Conservation (phyloP, 2,797 vertebrate species). For the Botia kubotai region DNA sequence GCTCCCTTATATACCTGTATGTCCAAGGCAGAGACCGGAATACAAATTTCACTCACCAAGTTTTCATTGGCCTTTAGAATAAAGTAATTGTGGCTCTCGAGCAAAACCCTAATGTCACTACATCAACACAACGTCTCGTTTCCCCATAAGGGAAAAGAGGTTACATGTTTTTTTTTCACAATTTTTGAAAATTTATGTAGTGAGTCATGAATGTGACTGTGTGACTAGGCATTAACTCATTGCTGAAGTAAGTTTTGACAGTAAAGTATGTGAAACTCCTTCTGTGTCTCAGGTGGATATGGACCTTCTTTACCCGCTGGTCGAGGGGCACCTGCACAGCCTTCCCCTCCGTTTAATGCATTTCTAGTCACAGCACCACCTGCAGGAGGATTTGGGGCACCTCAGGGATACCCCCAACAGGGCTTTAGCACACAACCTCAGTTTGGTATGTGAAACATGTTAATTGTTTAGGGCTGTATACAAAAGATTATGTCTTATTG, state of each 20-base stretch:
- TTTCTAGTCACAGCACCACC: slow-evolving; percentile 93
- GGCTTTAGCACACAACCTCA: slow-evolving; percentile 95
- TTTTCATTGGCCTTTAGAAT: too few relatives aligned
- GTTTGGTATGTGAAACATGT: slow-evolving; percentile 86
- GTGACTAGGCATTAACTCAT: slow-evolving; percentile 18
- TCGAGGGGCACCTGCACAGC: slow-evolving; percentile 90
- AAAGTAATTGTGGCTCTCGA: too few relatives aligned
- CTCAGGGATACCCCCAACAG: slow-evolving; percentile 94
- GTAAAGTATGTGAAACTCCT: background rate
- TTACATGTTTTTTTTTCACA: too few relatives aligned
- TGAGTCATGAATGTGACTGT: background rate
- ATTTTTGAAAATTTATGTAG: too few relatives aligned
- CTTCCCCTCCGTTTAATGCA: slow-evolving; percentile 92
- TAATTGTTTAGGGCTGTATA: too few relatives aligned
- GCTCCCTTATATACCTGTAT: too few relatives aligned
- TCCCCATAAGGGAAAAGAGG: too few relatives aligned
- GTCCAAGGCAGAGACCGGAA: too few relatives aligned
- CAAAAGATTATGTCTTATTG: too few relatives aligned
- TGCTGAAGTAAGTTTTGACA: background rate
- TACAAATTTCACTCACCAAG: too few relatives aligned
- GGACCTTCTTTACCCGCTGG: slow-evolving; percentile 88
- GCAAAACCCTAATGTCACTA: too few relatives aligned
- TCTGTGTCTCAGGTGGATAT: slow-evolving; percentile 84
- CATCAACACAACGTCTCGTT: too few relatives aligned
- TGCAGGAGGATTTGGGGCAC: slow-evolving; percentile 90